Evolutionary conservation across 2,888 invertebrate species (phyloP).

Genomic region (Notodonta dromedarius): DNA sequence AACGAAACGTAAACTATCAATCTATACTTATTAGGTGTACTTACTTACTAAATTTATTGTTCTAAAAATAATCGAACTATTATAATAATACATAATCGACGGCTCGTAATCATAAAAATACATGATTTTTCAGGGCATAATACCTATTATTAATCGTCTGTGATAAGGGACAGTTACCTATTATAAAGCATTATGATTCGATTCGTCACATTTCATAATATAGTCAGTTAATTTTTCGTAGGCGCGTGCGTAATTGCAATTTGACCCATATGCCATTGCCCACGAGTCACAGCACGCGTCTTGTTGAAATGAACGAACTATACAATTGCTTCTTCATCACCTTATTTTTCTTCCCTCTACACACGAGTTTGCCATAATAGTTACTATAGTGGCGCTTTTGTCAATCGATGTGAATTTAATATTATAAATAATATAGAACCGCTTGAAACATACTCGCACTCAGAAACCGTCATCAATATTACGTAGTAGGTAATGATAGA

Average conservation of each 20-base stretch:
- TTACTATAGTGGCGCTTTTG: background rate
- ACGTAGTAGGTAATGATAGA: slow-evolving; percentile 43
- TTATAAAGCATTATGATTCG: slow-evolving; percentile 56
- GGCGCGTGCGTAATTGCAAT: no score
- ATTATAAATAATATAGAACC: background rate
- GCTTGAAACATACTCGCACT: slow-evolving; percentile 44
- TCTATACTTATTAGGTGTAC: background rate
- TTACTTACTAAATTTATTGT: slow-evolving; percentile 20
- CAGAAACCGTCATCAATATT: slow-evolving; percentile 63
- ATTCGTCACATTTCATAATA: slow-evolving; percentile 20
- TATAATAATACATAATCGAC: slow-evolving; percentile 63
- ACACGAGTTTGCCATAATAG: background rate
- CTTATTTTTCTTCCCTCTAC: slow-evolving; percentile 9
- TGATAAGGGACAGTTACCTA: slow-evolving; percentile 66
- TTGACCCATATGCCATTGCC: no score
- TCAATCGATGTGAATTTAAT: background rate
- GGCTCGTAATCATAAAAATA: slow-evolving; percentile 39
- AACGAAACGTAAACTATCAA: slow-evolving; percentile 48
- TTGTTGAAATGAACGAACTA: no score
- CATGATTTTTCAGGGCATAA: slow-evolving; percentile 32
- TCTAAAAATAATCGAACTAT: slow-evolving; percentile 18
- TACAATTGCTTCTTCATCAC: slow-evolving; percentile 14
- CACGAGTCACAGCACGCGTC: no score
- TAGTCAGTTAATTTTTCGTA: no score
- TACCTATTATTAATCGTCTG: slow-evolving; percentile 48